These are phyloP conservation scores for Taurulus bubalis DNA, from an alignment of 2,113 vertebrate genomes.

Conservation along the genomic window DNA sequence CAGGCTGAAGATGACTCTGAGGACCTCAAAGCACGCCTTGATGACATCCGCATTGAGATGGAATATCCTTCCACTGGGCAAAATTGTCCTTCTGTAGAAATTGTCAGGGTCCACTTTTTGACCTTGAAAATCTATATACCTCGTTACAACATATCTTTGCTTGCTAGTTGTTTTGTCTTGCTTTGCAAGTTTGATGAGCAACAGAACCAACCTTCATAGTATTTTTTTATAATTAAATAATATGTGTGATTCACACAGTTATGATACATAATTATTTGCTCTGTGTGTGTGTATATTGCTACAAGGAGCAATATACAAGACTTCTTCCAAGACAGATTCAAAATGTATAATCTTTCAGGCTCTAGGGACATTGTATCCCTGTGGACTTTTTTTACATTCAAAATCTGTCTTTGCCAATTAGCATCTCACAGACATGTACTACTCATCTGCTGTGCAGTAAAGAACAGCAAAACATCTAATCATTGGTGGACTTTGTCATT, in stretches of 20 bases:
- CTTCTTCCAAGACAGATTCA: not conserved
- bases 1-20: constrained; percentile 91
- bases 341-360: not conserved
- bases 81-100: constrained; percentile 20
- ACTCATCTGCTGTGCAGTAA: constrained; percentile 11
- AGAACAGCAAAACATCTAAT: not conserved
- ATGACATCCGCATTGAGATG: constrained; percentile 93
- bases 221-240: not conserved
- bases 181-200: not conserved
- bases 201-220: not conserved
- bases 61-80: constrained; percentile 91
- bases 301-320: not conserved
- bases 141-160: not conserved
- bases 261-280: not conserved
- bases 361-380: not conserved
- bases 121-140: constrained; percentile 5
- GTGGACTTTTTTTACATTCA: not conserved
- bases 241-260: not conserved
- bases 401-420: constrained; percentile 18
- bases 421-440: constrained; percentile 4
- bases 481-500: constrained; percentile 1
- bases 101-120: constrained; percentile 1
- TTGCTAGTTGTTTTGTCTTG: not conserved
- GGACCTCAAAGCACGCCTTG: constrained; percentile 88
- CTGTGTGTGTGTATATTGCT: no score